These are phyloP conservation scores for Halcyon senegalensis DNA, from an alignment of 2,113 vertebrate species.

Conservation along the genomic window DNA sequence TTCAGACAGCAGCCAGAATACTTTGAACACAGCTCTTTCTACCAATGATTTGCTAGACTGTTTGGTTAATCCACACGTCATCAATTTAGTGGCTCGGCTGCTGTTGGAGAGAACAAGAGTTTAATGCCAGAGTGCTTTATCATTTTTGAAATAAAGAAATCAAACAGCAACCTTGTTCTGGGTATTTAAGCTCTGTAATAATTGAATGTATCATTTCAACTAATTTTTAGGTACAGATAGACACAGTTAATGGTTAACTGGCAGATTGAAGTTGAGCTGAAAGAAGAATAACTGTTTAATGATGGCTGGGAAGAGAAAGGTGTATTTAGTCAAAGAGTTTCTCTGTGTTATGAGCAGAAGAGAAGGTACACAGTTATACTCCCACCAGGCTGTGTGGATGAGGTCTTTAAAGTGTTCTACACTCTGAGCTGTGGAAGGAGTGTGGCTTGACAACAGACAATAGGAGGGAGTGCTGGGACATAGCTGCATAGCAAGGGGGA, in stretches of 20 bases:
- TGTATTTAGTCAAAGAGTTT: background rate
- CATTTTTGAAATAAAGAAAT: conserved; percentile 34
- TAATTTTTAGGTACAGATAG: conserved; percentile 1
- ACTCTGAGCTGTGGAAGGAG: background rate
- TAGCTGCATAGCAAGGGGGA: background rate
- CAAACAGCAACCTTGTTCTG: background rate
- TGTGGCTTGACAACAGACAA: accelerated
- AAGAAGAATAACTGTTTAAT: background rate
- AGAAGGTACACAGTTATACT: background rate
- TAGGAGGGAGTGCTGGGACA: background rate
- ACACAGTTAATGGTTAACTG: background rate
- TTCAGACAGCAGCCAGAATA: background rate
- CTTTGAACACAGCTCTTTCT: conserved; percentile 68
- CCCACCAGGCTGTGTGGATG: background rate
- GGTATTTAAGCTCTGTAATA: background rate
- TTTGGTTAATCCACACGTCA: conserved; percentile 87
- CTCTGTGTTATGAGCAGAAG: background rate
- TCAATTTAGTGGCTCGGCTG: conserved; percentile 81
- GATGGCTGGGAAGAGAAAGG: background rate
- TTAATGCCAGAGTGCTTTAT: conserved; percentile 7
- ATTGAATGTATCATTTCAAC: background rate
- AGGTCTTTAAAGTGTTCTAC: background rate
- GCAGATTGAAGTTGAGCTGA: background rate
- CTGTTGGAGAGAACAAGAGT: conserved; percentile 77
- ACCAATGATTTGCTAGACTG: conserved; percentile 92